Evolutionary conservation across 2,888 invertebrate species (phyloP), one percentile per base, ranked within the genome.

Genomic region (Chymomyza caudatula): DNA sequence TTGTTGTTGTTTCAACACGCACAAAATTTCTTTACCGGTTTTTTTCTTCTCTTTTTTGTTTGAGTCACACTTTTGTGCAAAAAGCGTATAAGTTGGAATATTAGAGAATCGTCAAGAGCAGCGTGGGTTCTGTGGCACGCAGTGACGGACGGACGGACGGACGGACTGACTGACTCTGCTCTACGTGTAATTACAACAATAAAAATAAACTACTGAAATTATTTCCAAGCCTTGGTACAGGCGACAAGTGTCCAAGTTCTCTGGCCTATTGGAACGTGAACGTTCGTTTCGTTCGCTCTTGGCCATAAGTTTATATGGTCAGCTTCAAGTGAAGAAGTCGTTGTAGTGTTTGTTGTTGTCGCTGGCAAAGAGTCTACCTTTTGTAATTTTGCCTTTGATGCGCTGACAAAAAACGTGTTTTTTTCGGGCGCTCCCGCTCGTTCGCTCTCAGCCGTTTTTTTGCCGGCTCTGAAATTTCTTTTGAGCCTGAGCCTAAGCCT

Each of bases 121-220:
- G 53, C 53, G 53, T 53, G 53, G 53, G 53, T 25, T 53, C 53
- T 52, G 56, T 51, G 59, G n/a, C n/a, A n/a, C n/a, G n/a, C n/a
- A n/a, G n/a, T n/a, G n/a, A n/a, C 49, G 43, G 58, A 43, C 67
- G 63, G 63, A 69, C 65, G 57, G 44, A 44, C 49, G 43, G 58
- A 43, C 67, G 63, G 63, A 69, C 65, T 60, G 44, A 44, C 49
- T 17, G 44, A 3, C 43, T 19, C 59, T 4, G 4, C 43, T 19
- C 59, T 4, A 79, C 80, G 85, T 81, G 80, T 85, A 85, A 82
- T 85, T 81, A 77, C 80, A 83, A 81, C 73, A 85, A 81, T 81
- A 85, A 85, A 81, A 85, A 82, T 79, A 85, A 81, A 85, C 85
- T 81, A 75, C 77, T 67, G 75, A 67, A 83, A 85, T 81, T 85